Evolutionary conservation across 2,113 vertebrate genomes (phyloP).

Genomic region (Pantherophis guttatus): DNA sequence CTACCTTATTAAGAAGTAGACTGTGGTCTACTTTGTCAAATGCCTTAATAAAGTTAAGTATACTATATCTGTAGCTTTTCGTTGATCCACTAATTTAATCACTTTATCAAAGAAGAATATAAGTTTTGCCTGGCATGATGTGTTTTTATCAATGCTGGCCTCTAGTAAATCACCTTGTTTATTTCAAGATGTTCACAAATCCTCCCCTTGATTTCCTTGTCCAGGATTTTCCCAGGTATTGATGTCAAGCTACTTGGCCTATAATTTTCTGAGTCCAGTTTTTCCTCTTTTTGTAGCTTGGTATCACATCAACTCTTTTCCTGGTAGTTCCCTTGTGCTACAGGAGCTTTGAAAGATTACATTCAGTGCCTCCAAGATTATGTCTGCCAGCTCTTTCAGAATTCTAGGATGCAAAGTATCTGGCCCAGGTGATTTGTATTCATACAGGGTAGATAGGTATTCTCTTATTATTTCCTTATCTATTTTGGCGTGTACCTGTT

Average conservation of each 20-base stretch:
- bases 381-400: background rate
- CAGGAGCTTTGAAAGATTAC: background rate
- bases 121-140: background rate
- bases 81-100: background rate
- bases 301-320: background rate
- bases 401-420: background rate
- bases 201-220: background rate
- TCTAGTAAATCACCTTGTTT: background rate
- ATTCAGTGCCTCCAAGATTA: background rate
- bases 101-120: background rate
- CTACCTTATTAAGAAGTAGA: background rate
- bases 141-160: background rate
- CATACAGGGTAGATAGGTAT: background rate
- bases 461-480: background rate
- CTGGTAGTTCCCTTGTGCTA: background rate
- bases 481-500: background rate
- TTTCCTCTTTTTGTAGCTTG: background rate
- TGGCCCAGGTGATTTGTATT: background rate
- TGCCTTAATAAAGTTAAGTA: background rate
- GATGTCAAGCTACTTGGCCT: background rate
- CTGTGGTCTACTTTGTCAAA: background rate
- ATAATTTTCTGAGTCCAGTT: background rate
- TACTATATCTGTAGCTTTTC: background rate
- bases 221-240: background rate
- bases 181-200: background rate